Conservation (phyloP, 2,797 vertebrate genomes). For the Cercopithecus neglectus region DNA sequence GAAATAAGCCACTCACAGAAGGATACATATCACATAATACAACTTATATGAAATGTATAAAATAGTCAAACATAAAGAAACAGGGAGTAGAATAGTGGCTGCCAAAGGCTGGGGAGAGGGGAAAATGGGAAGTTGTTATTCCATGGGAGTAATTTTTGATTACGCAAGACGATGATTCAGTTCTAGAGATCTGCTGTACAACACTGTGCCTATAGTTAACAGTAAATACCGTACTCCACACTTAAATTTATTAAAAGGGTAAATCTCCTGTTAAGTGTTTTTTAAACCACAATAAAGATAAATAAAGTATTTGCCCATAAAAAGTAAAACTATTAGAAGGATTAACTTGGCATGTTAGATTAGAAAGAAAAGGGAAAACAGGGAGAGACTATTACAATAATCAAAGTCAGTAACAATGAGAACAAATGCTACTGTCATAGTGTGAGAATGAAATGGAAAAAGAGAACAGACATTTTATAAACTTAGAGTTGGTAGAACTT, state of each 20-base stretch:
- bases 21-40: background rate
- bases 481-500: background rate
- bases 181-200: background rate
- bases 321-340: background rate
- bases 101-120: background rate
- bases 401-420: background rate
- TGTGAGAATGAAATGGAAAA: background rate
- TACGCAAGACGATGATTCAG: background rate
- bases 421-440: background rate
- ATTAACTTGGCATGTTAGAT: background rate
- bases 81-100: background rate
- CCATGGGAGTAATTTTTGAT: background rate
- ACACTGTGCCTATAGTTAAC: background rate
- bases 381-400: background rate
- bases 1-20: background rate
- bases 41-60: background rate
- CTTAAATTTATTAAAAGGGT: background rate
- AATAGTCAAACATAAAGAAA: background rate
- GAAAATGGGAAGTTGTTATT: background rate
- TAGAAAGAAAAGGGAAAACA: background rate
- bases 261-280: background rate
- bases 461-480: background rate
- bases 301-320: background rate
- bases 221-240: background rate
- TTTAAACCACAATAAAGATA: background rate